phyloP scores from a whole-genome alignment of 2,113 vertebrate species.

The Ceyx margarethae region DNA sequence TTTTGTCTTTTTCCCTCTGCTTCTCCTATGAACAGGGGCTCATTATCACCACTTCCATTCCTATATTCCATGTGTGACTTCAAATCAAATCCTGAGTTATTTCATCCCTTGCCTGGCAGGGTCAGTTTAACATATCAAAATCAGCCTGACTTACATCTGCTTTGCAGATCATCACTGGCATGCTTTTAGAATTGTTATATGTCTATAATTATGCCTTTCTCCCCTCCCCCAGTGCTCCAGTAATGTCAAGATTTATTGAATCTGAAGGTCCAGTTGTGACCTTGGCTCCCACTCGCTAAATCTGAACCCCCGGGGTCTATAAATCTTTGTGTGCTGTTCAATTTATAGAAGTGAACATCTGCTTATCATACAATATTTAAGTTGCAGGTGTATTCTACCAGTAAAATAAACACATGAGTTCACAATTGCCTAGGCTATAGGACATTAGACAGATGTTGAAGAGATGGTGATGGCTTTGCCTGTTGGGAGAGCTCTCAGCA shows the following conservation, averaged over 20 bases:
- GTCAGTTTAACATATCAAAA: constrained; percentile 60
- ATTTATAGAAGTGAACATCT: constrained; percentile 71
- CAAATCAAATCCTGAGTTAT: constrained; percentile 51
- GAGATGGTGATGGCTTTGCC: background rate
- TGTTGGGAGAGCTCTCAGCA: constrained; percentile 22
- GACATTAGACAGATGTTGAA: constrained; percentile 44
- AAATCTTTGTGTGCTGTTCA: constrained; percentile 62
- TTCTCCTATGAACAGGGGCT: background rate
- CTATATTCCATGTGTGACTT: constrained; percentile 56
- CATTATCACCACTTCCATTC: constrained; percentile 32
- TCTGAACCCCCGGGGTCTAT: constrained; percentile 61
- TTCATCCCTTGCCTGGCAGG: constrained; percentile 62
- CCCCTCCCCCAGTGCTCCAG: constrained; percentile 20
- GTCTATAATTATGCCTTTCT: constrained; percentile 37
- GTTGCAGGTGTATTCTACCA: constrained; percentile 74
- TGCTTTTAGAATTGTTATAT: constrained; percentile 61
- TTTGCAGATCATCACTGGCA: constrained; percentile 68
- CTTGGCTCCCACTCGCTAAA: constrained; percentile 65
- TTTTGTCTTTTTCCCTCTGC: background rate
- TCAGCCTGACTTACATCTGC: constrained; percentile 69
- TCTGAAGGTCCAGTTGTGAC: constrained; percentile 69
- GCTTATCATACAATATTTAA: constrained; percentile 68
- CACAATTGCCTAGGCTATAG: background rate
- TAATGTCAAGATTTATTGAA: constrained; percentile 74
- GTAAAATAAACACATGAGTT: constrained; percentile 66